Evolutionary conservation across 2,888 invertebrate genomes (phyloP).

Genomic region (Phorcus lineatus): DNA sequence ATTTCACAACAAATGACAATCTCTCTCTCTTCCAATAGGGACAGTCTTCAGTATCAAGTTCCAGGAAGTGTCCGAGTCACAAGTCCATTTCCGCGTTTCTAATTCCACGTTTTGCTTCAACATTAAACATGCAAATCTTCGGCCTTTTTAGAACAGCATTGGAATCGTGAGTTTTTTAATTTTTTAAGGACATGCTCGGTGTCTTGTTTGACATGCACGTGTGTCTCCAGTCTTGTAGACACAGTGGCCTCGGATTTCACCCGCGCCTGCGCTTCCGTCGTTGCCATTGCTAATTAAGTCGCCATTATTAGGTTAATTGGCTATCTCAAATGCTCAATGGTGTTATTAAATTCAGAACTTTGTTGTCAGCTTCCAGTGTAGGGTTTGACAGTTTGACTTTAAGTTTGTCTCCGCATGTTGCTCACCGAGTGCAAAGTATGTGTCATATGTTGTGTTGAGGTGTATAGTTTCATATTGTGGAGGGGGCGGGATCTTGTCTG

Average conservation of each 20-base stretch:
- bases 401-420: background rate
- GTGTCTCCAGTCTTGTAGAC: background rate
- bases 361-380: background rate
- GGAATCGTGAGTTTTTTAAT: too few species aligned
- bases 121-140: slow-evolving; percentile 7
- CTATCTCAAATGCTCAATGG: background rate
- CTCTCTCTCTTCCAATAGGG: background rate
- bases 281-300: background rate
- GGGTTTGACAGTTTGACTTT: background rate
- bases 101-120: background rate
- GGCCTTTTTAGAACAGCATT: too few species aligned
- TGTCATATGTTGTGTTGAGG: background rate
- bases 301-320: slow-evolving; percentile 1
- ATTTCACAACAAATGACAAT: background rate
- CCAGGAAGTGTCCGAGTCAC: background rate
- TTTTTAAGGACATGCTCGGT: too few species aligned
- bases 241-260: background rate
- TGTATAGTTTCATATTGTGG: too few species aligned
- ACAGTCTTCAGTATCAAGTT: background rate
- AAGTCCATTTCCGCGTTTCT: background rate
- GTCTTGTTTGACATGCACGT: background rate
- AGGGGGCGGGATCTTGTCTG: too few species aligned
- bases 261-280: background rate
- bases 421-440: background rate
- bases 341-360: background rate